Evolutionary conservation across 2,797 vertebrate species (phyloP).

Genomic region (Tamandua tetradactyla): DNA sequence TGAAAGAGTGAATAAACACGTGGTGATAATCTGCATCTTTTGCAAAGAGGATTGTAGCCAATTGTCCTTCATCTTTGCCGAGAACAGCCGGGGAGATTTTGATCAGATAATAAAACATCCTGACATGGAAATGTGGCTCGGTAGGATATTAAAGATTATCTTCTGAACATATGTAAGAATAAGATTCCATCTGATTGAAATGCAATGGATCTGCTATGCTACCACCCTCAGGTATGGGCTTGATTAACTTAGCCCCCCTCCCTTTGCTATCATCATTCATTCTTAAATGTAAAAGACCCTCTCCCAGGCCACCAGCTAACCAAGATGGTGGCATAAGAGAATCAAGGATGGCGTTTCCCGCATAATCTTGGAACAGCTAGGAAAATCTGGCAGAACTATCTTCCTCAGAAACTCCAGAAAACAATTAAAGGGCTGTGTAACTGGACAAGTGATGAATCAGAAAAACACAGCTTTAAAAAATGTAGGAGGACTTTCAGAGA

Average conservation of each 20-base stretch:
- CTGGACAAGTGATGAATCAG: too few species aligned
- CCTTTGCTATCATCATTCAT: conserved; percentile 39
- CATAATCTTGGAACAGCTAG: too few species aligned
- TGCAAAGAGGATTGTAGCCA: not conserved
- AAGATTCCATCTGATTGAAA: conserved; percentile 61
- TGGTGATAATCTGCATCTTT: not conserved
- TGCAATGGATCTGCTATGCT: conserved; percentile 29
- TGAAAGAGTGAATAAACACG: not conserved
- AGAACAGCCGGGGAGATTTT: conserved; percentile 23
- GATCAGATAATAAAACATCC: conserved; percentile 3
- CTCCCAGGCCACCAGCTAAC: too few species aligned
- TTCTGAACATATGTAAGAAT: conserved; percentile 42
- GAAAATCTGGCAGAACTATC: too few species aligned
- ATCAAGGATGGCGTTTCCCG: too few species aligned
- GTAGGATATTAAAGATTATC: conserved; percentile 57
- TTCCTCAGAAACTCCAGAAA: too few species aligned
- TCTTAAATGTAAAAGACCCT: conserved; percentile 12
- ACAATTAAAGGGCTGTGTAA: too few species aligned
- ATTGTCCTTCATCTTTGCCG: not conserved
- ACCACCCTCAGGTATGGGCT: not conserved
- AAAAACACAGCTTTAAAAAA: too few species aligned
- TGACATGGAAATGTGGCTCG: conserved; percentile 42
- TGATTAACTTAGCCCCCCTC: conserved; percentile 24
- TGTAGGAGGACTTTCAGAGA: too few species aligned
- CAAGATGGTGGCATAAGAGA: too few species aligned